phyloP scores from a whole-genome alignment of 1,140 invertebrate species.

The Maniola jurtina region DNA sequence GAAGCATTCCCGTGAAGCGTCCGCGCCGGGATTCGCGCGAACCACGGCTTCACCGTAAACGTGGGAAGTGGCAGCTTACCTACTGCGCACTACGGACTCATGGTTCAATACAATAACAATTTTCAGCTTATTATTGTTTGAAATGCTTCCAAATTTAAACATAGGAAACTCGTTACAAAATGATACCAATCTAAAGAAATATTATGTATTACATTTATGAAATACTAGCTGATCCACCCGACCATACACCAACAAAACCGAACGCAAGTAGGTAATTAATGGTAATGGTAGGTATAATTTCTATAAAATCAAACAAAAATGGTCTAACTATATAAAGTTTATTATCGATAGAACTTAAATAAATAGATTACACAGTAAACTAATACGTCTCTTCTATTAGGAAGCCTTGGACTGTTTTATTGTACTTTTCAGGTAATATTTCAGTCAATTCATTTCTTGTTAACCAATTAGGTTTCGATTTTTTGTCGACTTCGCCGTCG shows the following conservation, averaged over 20 bases:
- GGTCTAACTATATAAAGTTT: background rate
- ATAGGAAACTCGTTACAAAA: conserved; percentile 17
- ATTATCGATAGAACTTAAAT: background rate
- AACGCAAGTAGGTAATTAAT: too few relatives aligned
- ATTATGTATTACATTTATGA: background rate
- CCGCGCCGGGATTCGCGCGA: conserved; percentile 54
- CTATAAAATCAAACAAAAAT: background rate
- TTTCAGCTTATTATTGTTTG: conserved; percentile 28
- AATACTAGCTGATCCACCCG: too few relatives aligned
- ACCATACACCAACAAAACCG: too few relatives aligned
- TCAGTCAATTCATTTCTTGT: conserved; percentile 66
- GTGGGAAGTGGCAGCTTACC: conserved; percentile 45
- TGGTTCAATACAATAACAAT: conserved; percentile 49
- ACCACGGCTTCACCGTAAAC: conserved; percentile 60
- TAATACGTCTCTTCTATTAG: conserved; percentile 69
- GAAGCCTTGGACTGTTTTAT: conserved; percentile 65
- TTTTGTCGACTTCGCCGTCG: conserved; percentile 46
- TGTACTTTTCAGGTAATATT: conserved; percentile 62
- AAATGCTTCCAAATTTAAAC: conserved; percentile 20
- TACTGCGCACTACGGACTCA: conserved; percentile 53
- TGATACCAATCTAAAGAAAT: background rate
- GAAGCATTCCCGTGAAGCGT: conserved; percentile 64
- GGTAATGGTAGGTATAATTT: too few relatives aligned
- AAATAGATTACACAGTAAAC: conserved; percentile 12
- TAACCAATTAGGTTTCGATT: conserved; percentile 62